Evolutionary conservation across 2,888 invertebrate genomes (phyloP).

Genomic region (Esperia sulphurella): DNA sequence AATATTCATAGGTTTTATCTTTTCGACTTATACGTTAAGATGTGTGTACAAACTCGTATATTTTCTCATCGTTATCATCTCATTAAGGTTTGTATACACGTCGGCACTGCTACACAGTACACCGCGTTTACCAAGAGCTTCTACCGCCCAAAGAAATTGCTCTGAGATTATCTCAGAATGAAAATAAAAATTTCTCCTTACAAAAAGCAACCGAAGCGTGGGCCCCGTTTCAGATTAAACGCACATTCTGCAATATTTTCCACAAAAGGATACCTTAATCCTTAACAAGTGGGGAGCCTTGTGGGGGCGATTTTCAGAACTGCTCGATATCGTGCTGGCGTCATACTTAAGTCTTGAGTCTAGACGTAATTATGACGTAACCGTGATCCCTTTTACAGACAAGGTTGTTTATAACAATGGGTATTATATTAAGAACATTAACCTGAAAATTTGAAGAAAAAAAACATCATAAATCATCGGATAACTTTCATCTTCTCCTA

Average conservation of each 20-base stretch:
- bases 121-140: not conserved
- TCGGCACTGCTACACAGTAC: slow-evolving; percentile 4
- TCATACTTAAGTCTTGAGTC: not conserved
- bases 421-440: too few species aligned
- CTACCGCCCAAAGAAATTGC: slow-evolving; percentile 38
- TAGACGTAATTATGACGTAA: too few species aligned
- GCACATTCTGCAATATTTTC: slow-evolving; percentile 75
- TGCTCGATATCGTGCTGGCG: slow-evolving; percentile 21
- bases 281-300: slow-evolving; percentile 67
- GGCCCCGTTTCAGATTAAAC: slow-evolving; percentile 64
- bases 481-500: too few species aligned
- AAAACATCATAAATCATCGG: too few species aligned
- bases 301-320: slow-evolving; percentile 49
- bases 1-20: too few species aligned
- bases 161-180: slow-evolving; percentile 53
- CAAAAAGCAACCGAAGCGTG: slow-evolving; percentile 60
- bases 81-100: slow-evolving; percentile 23
- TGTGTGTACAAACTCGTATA: too few species aligned
- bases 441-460: too few species aligned
- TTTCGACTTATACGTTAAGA: too few species aligned
- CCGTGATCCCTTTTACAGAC: too few species aligned
- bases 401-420: too few species aligned
- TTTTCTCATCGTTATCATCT: slow-evolving; percentile 16
- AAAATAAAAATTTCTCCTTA: slow-evolving; percentile 40
- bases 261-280: slow-evolving; percentile 78